phyloP scores from a whole-genome alignment of 2,113 vertebrate genomes.

The Etia nguti region DNA sequence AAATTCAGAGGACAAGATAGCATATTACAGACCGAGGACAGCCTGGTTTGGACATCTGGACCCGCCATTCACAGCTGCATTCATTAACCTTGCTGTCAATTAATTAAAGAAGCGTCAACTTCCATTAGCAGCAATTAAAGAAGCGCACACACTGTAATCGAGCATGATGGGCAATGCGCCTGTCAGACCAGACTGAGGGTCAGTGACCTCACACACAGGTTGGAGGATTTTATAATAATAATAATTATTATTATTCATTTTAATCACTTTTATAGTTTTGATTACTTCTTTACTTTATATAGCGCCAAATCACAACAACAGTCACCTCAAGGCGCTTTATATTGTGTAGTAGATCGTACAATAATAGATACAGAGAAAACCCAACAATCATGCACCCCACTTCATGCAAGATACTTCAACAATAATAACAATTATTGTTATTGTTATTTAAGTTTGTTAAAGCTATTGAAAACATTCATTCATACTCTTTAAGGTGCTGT shows the following conservation, averaged over 20 bases:
- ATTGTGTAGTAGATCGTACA: too few species aligned
- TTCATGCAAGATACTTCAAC: not conserved
- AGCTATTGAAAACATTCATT: not conserved
- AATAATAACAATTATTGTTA: not conserved
- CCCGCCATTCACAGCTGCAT: conserved; percentile 7
- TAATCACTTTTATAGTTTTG: not conserved
- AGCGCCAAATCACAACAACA: too few species aligned
- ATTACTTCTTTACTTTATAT: not conserved
- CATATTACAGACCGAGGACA: not conserved
- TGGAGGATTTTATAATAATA: not conserved
- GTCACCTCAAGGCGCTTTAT: too few species aligned
- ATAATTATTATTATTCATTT: not conserved
- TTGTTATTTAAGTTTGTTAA: not conserved
- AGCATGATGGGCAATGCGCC: not conserved
- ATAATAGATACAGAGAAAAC: too few species aligned
- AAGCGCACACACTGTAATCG: not conserved
- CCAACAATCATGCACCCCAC: too few species aligned
- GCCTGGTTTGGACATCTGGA: conserved; percentile 27
- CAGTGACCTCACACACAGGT: not conserved
- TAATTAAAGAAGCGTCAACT: conserved; percentile 15
- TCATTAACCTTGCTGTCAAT: conserved; percentile 38
- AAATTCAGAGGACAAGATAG: not conserved
- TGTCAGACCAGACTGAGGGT: not conserved
- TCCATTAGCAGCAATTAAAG: conserved; percentile 21
- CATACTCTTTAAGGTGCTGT: not conserved